Conservation (phyloP, 2,797 vertebrate species). For the Xenops minutus region DNA sequence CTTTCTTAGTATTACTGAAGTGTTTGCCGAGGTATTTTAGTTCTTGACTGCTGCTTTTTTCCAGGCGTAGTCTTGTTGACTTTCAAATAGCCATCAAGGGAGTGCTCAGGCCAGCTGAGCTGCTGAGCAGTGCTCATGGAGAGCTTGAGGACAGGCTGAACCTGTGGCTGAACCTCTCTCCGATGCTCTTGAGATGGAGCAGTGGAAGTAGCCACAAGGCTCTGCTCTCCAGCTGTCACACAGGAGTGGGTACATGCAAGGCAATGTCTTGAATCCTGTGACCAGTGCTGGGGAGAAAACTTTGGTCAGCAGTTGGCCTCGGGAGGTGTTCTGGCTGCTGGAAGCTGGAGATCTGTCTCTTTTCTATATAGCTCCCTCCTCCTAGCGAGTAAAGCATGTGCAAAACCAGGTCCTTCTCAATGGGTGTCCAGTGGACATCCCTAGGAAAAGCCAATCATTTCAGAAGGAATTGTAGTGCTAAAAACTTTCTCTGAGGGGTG, state of each 20-base stretch:
- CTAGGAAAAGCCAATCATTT: background rate
- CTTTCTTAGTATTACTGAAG: background rate
- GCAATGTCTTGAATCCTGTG: background rate
- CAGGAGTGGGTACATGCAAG: background rate
- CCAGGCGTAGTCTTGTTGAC: background rate
- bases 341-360: background rate
- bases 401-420: background rate
- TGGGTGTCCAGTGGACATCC: background rate
- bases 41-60: background rate
- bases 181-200: background rate
- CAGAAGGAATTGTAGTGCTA: background rate
- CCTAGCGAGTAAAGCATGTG: background rate
- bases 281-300: background rate
- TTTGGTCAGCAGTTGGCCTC: background rate
- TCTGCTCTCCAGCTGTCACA: background rate
- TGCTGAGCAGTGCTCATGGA: background rate
- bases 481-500: background rate
- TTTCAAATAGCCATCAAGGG: background rate
- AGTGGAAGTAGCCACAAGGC: rapidly evolving
- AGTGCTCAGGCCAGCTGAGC: background rate
- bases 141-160: background rate
- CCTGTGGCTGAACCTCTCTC: rapidly evolving
- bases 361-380: background rate
- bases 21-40: background rate
- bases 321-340: background rate